Conservation (phyloP, 2,888 invertebrate genomes). For the Cryptus armator region DNA sequence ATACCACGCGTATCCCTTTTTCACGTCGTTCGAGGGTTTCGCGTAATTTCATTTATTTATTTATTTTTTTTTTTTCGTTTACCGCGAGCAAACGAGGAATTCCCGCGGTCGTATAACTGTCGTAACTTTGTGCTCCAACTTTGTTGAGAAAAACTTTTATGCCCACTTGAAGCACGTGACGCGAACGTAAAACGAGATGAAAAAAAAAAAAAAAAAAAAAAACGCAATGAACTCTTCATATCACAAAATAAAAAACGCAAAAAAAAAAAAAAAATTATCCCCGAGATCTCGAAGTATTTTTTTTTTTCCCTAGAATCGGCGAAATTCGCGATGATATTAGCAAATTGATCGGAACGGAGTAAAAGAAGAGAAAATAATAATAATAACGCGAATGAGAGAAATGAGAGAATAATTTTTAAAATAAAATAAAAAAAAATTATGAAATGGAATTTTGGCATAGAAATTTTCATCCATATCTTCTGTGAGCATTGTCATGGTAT, state of each 20-base stretch:
- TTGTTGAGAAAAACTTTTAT: slow-evolving; percentile 10
- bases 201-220: slow-evolving; percentile 6
- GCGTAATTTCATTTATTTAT: slow-evolving; percentile 22
- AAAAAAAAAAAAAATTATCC: slow-evolving; percentile 11
- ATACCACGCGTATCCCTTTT: slow-evolving; percentile 2
- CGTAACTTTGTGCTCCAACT: slow-evolving; percentile 21
- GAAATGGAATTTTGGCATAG: slow-evolving; percentile 80
- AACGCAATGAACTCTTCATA: slow-evolving; percentile 32
- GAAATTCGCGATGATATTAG: slow-evolving; percentile 42
- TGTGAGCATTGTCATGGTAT: slow-evolving; percentile 74
- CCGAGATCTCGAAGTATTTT: slow-evolving; percentile 28
- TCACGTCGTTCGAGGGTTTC: slow-evolving; percentile 24
- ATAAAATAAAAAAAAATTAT: slow-evolving; percentile 22
- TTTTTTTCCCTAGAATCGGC: slow-evolving; percentile 24
- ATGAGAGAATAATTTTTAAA: neutral
- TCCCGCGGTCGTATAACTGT: slow-evolving; percentile 7
- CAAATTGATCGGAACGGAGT: slow-evolving; percentile 36
- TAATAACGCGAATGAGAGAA: slow-evolving; percentile 32
- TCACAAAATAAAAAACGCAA: slow-evolving; percentile 14
- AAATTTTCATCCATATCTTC: slow-evolving; percentile 79
- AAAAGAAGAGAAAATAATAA: slow-evolving; percentile 14
- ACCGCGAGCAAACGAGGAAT: slow-evolving; percentile 6
- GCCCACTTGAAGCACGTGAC: neutral
- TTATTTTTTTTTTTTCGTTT: neutral
- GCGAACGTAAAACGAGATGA: neutral